Evolutionary conservation across 2,888 invertebrate species (phyloP).

Genomic region (Eupithecia pulchellata): DNA sequence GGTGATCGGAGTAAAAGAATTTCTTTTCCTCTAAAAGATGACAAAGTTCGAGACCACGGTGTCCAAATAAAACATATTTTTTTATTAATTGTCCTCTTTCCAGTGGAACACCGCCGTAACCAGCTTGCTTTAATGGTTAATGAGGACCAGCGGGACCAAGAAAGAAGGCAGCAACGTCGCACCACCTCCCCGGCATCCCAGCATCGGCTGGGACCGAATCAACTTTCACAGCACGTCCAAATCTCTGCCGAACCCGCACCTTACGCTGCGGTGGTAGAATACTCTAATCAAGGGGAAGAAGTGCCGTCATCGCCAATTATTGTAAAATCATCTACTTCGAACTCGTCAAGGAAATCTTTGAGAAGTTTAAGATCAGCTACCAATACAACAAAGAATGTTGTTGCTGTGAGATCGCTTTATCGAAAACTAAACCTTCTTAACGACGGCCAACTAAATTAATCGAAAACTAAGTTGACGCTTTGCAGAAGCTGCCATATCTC

Average conservation of each 20-base stretch:
- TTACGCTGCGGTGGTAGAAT: neutral
- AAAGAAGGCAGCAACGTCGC: neutral
- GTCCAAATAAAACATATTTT: neutral
- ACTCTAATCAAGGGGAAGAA: neutral
- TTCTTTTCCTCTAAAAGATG: neutral
- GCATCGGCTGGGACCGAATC: neutral
- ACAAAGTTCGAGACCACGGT: neutral
- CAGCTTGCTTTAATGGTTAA: conserved; percentile 26
- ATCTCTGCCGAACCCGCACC: neutral
- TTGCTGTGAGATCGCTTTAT: conserved; percentile 13
- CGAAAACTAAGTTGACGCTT: neutral
- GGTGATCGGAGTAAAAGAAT: neutral
- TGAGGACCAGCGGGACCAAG: conserved; percentile 13
- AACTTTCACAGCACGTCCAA: neutral
- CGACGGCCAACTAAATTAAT: neutral
- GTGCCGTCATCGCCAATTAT: neutral
- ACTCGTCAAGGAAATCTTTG: conserved; percentile 23
- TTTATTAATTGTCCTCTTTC: neutral
- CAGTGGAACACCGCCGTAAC: conserved; percentile 22
- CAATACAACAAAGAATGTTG: neutral
- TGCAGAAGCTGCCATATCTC: neutral
- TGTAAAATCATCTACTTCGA: neutral
- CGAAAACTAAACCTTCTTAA: neutral
- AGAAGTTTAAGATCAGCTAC: conserved; percentile 20
- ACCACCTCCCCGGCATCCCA: neutral